Evolutionary conservation across 2,113 vertebrate species (phyloP), one percentile per base, ranked within the genome.

Genomic region (Leucosticte australis): DNA sequence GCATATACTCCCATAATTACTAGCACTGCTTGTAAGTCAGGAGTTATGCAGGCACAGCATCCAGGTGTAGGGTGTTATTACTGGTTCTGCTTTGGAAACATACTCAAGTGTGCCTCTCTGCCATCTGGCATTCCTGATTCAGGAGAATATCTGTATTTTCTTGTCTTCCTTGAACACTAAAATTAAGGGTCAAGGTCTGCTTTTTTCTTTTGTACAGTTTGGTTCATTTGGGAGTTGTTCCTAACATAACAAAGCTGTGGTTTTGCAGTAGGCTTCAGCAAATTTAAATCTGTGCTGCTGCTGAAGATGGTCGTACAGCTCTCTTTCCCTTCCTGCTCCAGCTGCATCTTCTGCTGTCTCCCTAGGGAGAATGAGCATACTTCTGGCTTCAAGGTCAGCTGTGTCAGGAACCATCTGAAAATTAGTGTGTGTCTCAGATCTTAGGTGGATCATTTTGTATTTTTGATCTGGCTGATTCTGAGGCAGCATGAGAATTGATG

Each of bases 231-330:
- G 74, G 70, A 88, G 53, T 18, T 82, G 37, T 85, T 92, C 37
- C 26, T 71, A 64, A 55, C 33, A 37, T 68, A 91, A 85, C 18
- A 13, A 85, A 93, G 26, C 49, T 60, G 57, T 49, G 37, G 22
- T 41, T 93, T 85, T 90, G 31, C 75, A 88, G 67, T 49, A 41
- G 60, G 75, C 88, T 90, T 94, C 85, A 90, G 74, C 78, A 94
- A 65, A 80, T 85, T 82, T 85, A 76, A 87, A 69, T 73, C 42
- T 22, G 12, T 76, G 50, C 85, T 85, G 59, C 62, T 85, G 53
- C 81, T 93, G 82, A 49, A 95, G 67, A 42, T 73, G 85, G 44
- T 75, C 62, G 50, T 35, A 15, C 37, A 56, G 31, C 13, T 80
- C 35, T 78, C 28, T 63, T 65, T 69, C 41, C 37, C 56, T 82